phyloP scores from a whole-genome alignment of 2,113 vertebrate genomes.

The Planiliza haematocheilus region DNA sequence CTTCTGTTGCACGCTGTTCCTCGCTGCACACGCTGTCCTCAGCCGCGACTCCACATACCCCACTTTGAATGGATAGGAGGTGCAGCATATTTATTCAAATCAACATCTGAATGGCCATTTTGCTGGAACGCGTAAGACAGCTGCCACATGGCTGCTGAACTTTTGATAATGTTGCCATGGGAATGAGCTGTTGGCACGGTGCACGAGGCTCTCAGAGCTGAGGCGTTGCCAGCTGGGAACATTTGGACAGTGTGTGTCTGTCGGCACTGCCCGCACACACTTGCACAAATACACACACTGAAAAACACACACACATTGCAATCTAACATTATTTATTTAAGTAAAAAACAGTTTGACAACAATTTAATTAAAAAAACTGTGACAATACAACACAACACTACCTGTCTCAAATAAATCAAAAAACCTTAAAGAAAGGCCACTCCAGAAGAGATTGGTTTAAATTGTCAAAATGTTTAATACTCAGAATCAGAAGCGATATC shows the following conservation, averaged over 20 bases:
- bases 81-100: slow-evolving; percentile 67
- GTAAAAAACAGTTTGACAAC: slow-evolving; percentile 8
- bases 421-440: too few species aligned
- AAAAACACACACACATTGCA: background rate
- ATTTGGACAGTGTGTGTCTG: slow-evolving; percentile 25
- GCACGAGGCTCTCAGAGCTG: slow-evolving; percentile 18
- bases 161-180: slow-evolving; percentile 71
- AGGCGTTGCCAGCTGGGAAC: slow-evolving; percentile 59
- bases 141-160: slow-evolving; percentile 58
- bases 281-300: background rate
- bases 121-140: slow-evolving; percentile 45
- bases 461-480: background rate
- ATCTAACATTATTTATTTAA: slow-evolving; percentile 16
- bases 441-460: too few species aligned
- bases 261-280: slow-evolving; percentile 8
- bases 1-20: slow-evolving; percentile 42
- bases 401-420: too few species aligned
- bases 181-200: slow-evolving; percentile 45
- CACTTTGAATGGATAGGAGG: slow-evolving; percentile 55
- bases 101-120: slow-evolving; percentile 66
- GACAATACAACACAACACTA: too few species aligned
- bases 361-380: too few species aligned
- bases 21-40: slow-evolving; percentile 44
- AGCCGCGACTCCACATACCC: slow-evolving; percentile 33
- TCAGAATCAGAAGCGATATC: background rate